A percentile compares a stretch with the other conserved stretches of the same genome.
Conservation (phyloP, 2,888 invertebrate genomes). For the Eupithecia abbreviata region DNA sequence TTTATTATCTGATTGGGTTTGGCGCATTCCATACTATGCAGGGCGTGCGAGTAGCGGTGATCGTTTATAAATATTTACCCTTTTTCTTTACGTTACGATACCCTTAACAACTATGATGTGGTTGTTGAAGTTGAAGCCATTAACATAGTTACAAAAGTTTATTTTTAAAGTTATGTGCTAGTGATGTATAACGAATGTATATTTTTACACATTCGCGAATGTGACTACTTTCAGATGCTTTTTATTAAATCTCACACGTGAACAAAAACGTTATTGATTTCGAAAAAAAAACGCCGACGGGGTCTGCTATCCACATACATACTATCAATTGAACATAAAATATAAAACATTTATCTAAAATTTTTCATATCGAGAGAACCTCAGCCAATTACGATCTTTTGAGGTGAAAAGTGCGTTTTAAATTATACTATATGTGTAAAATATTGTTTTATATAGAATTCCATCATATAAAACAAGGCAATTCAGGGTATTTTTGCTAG, state of each 20-base stretch:
- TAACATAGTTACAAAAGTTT: neutral
- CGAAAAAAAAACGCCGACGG: neutral
- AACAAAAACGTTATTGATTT: neutral
- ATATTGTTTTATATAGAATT: too few relatives aligned
- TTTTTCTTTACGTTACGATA: neutral
- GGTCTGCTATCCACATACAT: too few relatives aligned
- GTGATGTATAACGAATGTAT: neutral
- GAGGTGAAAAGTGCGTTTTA: neutral
- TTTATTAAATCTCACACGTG: neutral
- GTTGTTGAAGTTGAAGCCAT: neutral
- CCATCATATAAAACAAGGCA: too few relatives aligned
- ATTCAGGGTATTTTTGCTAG: too few relatives aligned
- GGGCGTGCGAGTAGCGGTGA: neutral
- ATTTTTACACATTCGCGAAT: neutral
- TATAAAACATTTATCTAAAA: too few relatives aligned
- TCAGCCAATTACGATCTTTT: neutral
- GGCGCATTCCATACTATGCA: conserved; percentile 4
- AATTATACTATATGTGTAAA: too few relatives aligned
- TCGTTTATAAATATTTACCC: neutral
- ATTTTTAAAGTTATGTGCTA: neutral
- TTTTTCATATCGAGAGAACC: too few relatives aligned
- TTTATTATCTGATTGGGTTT: neutral
- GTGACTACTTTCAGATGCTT: neutral
- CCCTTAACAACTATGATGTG: neutral
- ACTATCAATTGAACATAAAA: too few relatives aligned